A percentile compares a stretch with the other conserved stretches of the same genome.
Evolutionary conservation across 2,797 vertebrate genomes (phyloP).

Genomic region (Esox lucius): DNA sequence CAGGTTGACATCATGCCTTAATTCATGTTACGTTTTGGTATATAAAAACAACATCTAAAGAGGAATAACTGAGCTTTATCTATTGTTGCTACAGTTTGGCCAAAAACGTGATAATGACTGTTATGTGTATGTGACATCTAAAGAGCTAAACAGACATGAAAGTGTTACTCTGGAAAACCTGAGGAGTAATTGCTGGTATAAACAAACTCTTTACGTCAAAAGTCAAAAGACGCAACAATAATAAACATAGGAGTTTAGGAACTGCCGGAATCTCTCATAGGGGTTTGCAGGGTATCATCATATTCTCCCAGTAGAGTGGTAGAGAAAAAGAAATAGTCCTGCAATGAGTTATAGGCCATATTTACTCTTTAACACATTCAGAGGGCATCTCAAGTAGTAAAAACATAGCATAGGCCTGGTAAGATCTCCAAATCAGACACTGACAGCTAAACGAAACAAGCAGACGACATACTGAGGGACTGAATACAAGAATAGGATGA

Average conservation of each 20-base stretch:
- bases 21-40: not conserved
- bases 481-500: conserved; percentile 25
- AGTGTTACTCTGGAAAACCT: not conserved
- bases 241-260: no score
- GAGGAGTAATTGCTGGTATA: not conserved
- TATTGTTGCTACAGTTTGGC: not conserved
- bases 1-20: no score
- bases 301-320: no score
- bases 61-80: not conserved
- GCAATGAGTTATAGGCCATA: no score
- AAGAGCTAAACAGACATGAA: not conserved
- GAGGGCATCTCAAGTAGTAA: no score
- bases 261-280: no score
- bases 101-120: not conserved
- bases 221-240: no score
- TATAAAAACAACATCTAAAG: conserved; percentile 15
- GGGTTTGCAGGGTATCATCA: no score
- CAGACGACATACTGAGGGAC: conserved; percentile 52
- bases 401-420: no score
- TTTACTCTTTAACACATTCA: no score
- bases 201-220: not conserved
- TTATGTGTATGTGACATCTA: not conserved
- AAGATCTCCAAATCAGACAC: conserved; percentile 12
- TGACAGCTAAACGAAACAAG: conserved; percentile 35
- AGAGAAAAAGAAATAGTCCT: no score